Evolutionary conservation across 1,140 invertebrate genomes (phyloP), one percentile per base, ranked within the genome.

Genomic region (Octopus bimaculoides): DNA sequence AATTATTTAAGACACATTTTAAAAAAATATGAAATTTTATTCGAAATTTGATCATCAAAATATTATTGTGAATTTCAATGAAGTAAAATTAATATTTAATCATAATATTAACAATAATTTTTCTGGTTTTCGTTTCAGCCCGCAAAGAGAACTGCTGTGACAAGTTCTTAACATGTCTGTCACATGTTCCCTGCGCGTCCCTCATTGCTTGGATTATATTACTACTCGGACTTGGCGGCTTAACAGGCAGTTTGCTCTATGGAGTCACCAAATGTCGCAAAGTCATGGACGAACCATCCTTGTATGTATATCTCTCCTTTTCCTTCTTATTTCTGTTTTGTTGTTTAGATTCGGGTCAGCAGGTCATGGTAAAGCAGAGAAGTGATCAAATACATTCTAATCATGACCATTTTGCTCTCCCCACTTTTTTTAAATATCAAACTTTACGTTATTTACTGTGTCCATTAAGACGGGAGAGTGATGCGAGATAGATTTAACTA

Each of bases 181-280:
- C 85, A 73, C 81, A 85, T 75, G 84, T 88, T 14, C 87, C 87
- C 52, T 88, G 86, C 79, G 85, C 84, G 8, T 86, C 86, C 4
- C 84, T 88, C 14, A 81, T 87, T 8, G 84, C 87, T 71, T 88
- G 87, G 87, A 87, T 88, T 75, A 79, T 85, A 14, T 81, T 87
- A 9, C 79, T 88, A 61, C 78, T 87, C n/a, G 87, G 86, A 54
- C 82, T 88, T 4, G 87, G 87, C 7, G 86, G 85, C 9, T 75
- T 87, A 7, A 85, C 85, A 12, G 87, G 86, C 8, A 83, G 85
- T 77, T 79, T 88, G 5, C 82, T 88, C n/a, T 82, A 86, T 80
- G 87, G 84, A n/a, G 82, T 84, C 9, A 77, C 81, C 77, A 85
- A 84, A 81, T 84, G 85, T 82, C 83, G 87, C 77, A 83, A 83